phyloP scores from a whole-genome alignment of 2,888 invertebrate genomes.

The Phanerotoma sp. region DNA sequence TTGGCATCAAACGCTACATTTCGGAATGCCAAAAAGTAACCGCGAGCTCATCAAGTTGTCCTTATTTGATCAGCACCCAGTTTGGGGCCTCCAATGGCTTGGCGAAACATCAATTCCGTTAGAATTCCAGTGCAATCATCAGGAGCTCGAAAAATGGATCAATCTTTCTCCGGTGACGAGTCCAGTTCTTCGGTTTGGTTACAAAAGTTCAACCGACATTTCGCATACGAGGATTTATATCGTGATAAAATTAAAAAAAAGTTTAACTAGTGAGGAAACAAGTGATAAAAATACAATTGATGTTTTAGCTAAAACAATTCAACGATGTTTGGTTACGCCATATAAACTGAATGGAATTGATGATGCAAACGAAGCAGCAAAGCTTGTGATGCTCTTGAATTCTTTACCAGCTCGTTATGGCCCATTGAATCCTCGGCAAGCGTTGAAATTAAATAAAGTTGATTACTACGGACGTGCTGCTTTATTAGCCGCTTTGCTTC shows the following conservation, averaged over 20 bases:
- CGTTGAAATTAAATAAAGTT: slow-evolving; percentile 50
- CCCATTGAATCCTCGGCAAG: slow-evolving; percentile 50
- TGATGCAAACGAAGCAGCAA: slow-evolving; percentile 45
- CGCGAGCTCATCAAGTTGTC: slow-evolving; percentile 47
- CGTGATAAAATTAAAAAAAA: slow-evolving; percentile 48
- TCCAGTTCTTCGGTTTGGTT: slow-evolving; percentile 50
- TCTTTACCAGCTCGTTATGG: slow-evolving; percentile 49
- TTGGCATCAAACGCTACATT: slow-evolving; percentile 53
- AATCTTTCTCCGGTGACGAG: slow-evolving; percentile 47
- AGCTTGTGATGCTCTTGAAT: slow-evolving; percentile 46
- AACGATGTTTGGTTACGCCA: slow-evolving; percentile 47
- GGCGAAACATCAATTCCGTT: slow-evolving; percentile 51
- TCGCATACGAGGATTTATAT: slow-evolving; percentile 52
- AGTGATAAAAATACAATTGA: slow-evolving; percentile 37
- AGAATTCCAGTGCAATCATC: slow-evolving; percentile 47
- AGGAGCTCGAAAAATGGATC: slow-evolving; percentile 54
- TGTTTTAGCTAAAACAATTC: slow-evolving; percentile 46
- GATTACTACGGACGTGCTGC: slow-evolving; percentile 54
- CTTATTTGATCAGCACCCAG: slow-evolving; percentile 53
- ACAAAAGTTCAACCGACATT: slow-evolving; percentile 28
- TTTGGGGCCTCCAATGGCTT: slow-evolving; percentile 55
- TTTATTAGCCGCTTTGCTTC: slow-evolving; percentile 46
- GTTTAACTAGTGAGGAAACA: slow-evolving; percentile 40
- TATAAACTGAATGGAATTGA: slow-evolving; percentile 47
- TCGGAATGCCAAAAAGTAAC: slow-evolving; percentile 44